phyloP scores from a whole-genome alignment of 1,140 invertebrate species.

The Drosophila tsacasi region DNA sequence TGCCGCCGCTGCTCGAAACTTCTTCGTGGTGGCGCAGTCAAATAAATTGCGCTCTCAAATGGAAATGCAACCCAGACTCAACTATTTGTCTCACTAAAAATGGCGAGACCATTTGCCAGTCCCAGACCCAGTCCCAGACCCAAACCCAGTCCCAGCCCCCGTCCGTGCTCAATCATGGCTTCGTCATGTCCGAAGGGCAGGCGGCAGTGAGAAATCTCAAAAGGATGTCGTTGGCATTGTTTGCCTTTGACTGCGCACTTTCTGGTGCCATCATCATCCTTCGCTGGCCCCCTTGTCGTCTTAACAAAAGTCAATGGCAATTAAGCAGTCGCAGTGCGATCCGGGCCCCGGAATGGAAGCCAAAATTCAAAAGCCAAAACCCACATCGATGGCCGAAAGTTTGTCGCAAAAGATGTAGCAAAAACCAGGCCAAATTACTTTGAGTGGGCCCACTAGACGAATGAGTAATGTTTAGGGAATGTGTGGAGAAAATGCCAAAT shows the following conservation, averaged over 20 bases:
- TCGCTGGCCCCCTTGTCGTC: constrained; percentile 39
- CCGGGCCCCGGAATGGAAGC: constrained; percentile 16
- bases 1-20: constrained; percentile 59
- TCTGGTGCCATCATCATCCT: constrained; percentile 56
- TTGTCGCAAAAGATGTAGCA: constrained; percentile 37
- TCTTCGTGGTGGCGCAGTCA: constrained; percentile 70
- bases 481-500: neutral
- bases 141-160: constrained; percentile 19
- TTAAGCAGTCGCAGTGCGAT: constrained; percentile 69
- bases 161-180: constrained; percentile 52
- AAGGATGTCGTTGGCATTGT: constrained; percentile 72
- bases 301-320: constrained; percentile 77
- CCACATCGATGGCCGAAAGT: constrained; percentile 53
- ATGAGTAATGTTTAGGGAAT: constrained; percentile 31
- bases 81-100: constrained; percentile 74
- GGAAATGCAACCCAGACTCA: constrained; percentile 69
- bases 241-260: constrained; percentile 71
- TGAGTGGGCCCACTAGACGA: constrained; percentile 39
- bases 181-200: constrained; percentile 69
- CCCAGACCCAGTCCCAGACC: constrained; percentile 16
- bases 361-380: constrained; percentile 38
- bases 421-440: constrained; percentile 44
- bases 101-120: constrained; percentile 70
- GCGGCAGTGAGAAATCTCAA: constrained; percentile 68
- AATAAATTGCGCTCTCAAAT: constrained; percentile 77